Percentiles rank a stretch among this genome's conserved stretches.
These are phyloP conservation scores for Cirrhinus mrigala DNA, from an alignment of 2,797 vertebrate species.

Conservation along the genomic window DNA sequence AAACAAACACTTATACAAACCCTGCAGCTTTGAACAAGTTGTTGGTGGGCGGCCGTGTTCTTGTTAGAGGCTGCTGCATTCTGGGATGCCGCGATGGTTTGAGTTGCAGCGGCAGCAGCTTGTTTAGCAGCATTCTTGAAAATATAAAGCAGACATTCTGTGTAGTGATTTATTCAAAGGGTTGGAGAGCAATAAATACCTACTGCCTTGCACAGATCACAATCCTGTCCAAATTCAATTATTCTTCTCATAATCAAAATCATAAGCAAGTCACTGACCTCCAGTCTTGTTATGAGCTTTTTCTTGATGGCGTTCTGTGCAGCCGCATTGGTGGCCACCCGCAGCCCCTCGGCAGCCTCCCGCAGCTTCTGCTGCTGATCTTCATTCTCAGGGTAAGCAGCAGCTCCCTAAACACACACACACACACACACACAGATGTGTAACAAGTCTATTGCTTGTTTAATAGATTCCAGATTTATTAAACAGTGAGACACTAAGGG, in stretches of 20 bases:
- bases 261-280: constrained; percentile 78
- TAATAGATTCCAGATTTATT: not conserved
- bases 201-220: not conserved
- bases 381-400: constrained; percentile 96
- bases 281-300: constrained; percentile 94
- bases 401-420: constrained; percentile 85
- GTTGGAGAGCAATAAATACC: not conserved
- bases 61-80: constrained; percentile 96
- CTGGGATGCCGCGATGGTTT: constrained; percentile 96
- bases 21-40: constrained; percentile 98
- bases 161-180: not conserved
- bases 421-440: not conserved
- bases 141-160: constrained; percentile 9
- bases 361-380: constrained; percentile 95
- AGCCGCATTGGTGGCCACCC: constrained; percentile 95
- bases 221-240: not conserved
- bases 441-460: not conserved
- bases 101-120: constrained; percentile 94
- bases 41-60: constrained; percentile 93
- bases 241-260: constrained; percentile 3
- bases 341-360: constrained; percentile 93
- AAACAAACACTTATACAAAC: constrained; percentile 58
- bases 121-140: constrained; percentile 94
- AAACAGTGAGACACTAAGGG: not conserved
- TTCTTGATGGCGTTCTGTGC: constrained; percentile 99